Evolutionary conservation across 2,888 invertebrate genomes (phyloP), one percentile per base, ranked within the genome.

Genomic region (Polyommatus iphigenia): DNA sequence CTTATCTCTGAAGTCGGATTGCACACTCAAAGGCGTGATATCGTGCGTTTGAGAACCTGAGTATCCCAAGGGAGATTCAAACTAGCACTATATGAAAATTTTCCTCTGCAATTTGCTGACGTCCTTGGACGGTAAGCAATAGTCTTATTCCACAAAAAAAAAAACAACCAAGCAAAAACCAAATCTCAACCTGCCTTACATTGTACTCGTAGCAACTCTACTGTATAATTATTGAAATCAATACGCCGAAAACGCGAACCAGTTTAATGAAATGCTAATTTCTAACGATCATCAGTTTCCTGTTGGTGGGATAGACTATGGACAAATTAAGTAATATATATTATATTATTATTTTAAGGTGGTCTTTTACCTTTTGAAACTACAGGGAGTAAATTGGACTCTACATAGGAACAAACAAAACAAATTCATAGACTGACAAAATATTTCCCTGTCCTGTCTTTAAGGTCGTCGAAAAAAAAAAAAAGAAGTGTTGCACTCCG

Each of bases 181-280:
- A 20, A 62, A 7, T 7, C 13, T 24, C 24, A 62, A 24, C 8
- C 7, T 13, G 62, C 8, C 62, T 24, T 24, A 24, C 24, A 62
- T 62, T 62, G 57, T 62, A 24, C 8, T 62, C 24, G 62, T 62
- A 62, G 1, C 57, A 20, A 59, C 57, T 59, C 57, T 62, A 24
- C 62, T 62, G 20, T 67, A 20, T 29, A 67, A 15, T 24, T 62
- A 29, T 67, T 67, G 29, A 67, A 67, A 67, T 67, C 67, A 32
- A 67, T 67, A 32, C 18, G 15, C 1, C 67, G 29, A 20, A 67
- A 29, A 67, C 67, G 5, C 29, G 29, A 67, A 29, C 15, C 29
- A 67, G 67, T 67, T 18, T 67, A 24, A 15, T 67, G 29, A 13
- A 67, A 67, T 29, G 67, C 29, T 67, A 29, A 29, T 29, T 29